Percentiles rank a stretch among this genome's conserved stretches.
Evolutionary conservation across 2,113 vertebrate genomes (phyloP).

Genomic region (Pseudorasbora parva): DNA sequence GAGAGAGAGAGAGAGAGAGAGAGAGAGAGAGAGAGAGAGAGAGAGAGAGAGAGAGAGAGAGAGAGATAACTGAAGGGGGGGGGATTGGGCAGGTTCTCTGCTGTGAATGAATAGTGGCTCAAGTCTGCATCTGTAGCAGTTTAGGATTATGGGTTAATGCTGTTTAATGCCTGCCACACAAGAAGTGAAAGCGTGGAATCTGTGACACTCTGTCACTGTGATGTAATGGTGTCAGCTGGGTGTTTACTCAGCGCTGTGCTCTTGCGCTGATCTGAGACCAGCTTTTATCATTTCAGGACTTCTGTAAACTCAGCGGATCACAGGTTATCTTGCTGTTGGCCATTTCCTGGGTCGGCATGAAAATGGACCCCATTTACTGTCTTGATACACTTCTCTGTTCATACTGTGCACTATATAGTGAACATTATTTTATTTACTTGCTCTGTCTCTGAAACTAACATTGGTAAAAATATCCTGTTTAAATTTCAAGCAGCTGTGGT

Average conservation of each 20-base stretch:
- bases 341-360: background rate
- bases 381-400: background rate
- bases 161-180: conserved; percentile 55
- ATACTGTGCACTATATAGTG: background rate
- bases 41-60: conserved; percentile 2
- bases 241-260: conserved; percentile 34
- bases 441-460: too few relatives aligned
- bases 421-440: too few relatives aligned
- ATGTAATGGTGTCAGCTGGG: conserved; percentile 35
- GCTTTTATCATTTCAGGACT: background rate
- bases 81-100: conserved; percentile 64
- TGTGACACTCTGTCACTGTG: conserved; percentile 35
- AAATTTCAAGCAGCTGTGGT: too few relatives aligned
- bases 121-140: conserved; percentile 72
- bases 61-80: conserved; percentile 4
- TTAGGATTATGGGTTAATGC: conserved; percentile 63
- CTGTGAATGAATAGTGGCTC: conserved; percentile 65
- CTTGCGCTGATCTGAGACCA: conserved; percentile 22
- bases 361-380: background rate
- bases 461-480: too few relatives aligned
- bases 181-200: conserved; percentile 49
- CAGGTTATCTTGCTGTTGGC: conserved; percentile 18
- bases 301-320: conserved; percentile 1
- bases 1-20: conserved; percentile 8
- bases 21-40: conserved; percentile 12